Evolutionary conservation across 1,140 invertebrate species (phyloP), one percentile per base, ranked within the genome.

Genomic region (Zaprionus davidi): DNA sequence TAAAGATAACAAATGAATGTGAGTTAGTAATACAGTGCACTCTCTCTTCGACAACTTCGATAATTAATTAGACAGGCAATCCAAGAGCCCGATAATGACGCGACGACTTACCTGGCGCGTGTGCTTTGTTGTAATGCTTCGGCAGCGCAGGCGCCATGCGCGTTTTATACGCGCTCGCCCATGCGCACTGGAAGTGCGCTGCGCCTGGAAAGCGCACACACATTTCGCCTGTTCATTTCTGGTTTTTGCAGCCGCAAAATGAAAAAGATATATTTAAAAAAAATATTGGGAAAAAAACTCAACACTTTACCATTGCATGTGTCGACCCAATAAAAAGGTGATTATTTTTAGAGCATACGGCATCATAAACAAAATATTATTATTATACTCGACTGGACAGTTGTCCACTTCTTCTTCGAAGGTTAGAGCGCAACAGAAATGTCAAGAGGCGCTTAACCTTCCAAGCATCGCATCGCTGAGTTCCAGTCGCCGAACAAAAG

Each of bases 391-490:
- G 78, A 63, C 83, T 86, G 78, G 51, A 51, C 75, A 81, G 81
- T 84, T 84, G 83, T 78, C 68, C 82, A 87, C 72, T 76, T 69
- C 78, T 78, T 64, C 34, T 58, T 78, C 75, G 84, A 87, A 87
- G 84, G 84, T 88, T 88, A 90, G 84, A 69, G 53, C 77, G 64
- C 56, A 83, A 75, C 78, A 77, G 68, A 88, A 88, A 88, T 88
- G 84, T 88, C 84, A 88, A 90, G 84, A 79, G 84, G 85, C 81
- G 58, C 88, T 88, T 88, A 88, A 88, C 84, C 84, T 88, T 88
- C 72, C 72, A 57, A 53, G 58, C 72, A 62, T 24, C 46, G 46
- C 46, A 12, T 49, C 46, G 6, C 22, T n/a, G 38, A 31, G 59
- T 75, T 75, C 84, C 84, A 88, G 78, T 76, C 64, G 2, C 31